Evolutionary conservation across 2,113 vertebrate genomes (phyloP), one percentile per base, ranked within the genome.

Genomic region (Osmerus eperlanus): DNA sequence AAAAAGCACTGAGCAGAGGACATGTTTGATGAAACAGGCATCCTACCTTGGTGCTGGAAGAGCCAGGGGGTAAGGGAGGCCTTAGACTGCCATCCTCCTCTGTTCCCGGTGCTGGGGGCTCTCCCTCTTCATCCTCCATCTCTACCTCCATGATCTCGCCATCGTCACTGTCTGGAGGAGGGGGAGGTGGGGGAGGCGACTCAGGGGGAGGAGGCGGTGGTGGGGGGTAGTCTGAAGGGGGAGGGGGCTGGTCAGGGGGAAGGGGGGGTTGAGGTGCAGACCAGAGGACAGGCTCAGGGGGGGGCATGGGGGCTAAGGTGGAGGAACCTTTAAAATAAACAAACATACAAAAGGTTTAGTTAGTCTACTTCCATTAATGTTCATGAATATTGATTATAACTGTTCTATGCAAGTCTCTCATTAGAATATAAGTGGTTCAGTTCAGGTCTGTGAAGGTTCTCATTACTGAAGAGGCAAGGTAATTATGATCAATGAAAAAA

Each of bases 111-210:
- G 96, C 96, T 4, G 97, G 97, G 0, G 97, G 96, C 74, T 98
- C 97, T 62, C 94, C 92, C 2, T 95, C 95, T 32, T 98, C 96
- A 51, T 97, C 96, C 83, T 99, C 96, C 96, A 99, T 99, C 84
- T 99, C 97, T 66, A 98, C 96, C 82, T 99, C 97, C 85, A 97
- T 94, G 63, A 98, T 98, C 82, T 98, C 96, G 0, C 91, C 90
- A 0, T 98, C 94, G 70, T 95, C 96, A 1, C 91, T 92, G 1
- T 95, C 94, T 0, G 96, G 96, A 0, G 94, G 94, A 0, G 95
- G 94, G 0, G 95, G 82, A 0, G 96, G 78, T 0, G 95, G 79
- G 0, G 93, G 90, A 0, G 95, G 81, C 0, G 96, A 88, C 70
- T 90, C 90, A 3, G 95, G 88, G 0, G 95, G 88, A 0, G 95